Evolutionary conservation across 2,888 invertebrate genomes (phyloP).

Genomic region (Eupithecia tripunctaria): DNA sequence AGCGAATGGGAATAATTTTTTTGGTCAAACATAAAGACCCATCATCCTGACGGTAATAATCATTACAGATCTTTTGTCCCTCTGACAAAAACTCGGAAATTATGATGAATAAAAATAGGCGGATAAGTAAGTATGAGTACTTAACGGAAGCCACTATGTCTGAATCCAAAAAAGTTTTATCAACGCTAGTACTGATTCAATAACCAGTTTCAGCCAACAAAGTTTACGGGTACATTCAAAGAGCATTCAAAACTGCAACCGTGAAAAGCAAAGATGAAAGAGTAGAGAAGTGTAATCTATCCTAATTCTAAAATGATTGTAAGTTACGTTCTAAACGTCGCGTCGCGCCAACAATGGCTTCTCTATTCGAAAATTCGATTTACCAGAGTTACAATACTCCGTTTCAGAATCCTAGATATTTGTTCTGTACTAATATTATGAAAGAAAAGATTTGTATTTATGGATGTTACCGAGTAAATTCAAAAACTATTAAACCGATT

Average conservation of each 20-base stretch:
- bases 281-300: not conserved
- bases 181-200: not conserved
- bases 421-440: too few relatives aligned
- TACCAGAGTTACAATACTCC: not conserved
- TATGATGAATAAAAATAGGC: not conserved
- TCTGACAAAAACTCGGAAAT: not conserved
- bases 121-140: too few relatives aligned
- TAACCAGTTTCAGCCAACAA: not conserved
- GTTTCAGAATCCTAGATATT: not conserved
- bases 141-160: too few relatives aligned
- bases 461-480: too few relatives aligned
- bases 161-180: not conserved
- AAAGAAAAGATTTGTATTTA: too few relatives aligned
- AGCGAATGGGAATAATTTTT: too few relatives aligned
- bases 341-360: not conserved
- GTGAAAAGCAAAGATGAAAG: not conserved
- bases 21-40: too few relatives aligned
- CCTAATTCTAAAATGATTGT: slow-evolving; percentile 1
- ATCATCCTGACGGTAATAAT: too few relatives aligned
- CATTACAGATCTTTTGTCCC: too few relatives aligned
- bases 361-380: not conserved
- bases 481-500: too few relatives aligned
- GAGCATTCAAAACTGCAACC: not conserved
- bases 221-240: not conserved
- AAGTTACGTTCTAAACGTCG: not conserved